phyloP scores from a whole-genome alignment of 2,797 vertebrate genomes.

The Sphenopsis melanotis region DNA sequence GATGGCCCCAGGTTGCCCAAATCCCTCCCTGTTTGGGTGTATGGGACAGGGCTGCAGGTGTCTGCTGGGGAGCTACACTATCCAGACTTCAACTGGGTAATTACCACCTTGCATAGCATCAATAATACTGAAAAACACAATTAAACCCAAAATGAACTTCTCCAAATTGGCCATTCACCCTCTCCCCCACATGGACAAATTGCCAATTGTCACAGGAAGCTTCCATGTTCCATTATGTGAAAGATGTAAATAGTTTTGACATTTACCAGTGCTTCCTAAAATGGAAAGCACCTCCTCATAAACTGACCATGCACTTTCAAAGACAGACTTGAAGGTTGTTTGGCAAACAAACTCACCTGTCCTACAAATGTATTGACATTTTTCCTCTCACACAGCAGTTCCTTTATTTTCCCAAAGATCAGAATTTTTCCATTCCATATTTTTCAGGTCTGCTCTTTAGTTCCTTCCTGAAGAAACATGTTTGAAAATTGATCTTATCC shows the following conservation, averaged over 20 bases:
- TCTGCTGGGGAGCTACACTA: not conserved
- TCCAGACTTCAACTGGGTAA: not conserved
- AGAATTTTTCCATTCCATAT: not conserved
- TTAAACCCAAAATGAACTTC: not conserved
- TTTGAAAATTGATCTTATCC: slow-evolving; percentile 40
- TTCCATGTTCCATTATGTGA: accelerated
- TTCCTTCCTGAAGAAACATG: not conserved
- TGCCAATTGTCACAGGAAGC: not conserved
- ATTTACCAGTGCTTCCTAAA: not conserved
- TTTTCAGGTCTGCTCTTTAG: not conserved
- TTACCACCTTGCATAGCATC: not conserved
- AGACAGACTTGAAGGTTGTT: not conserved
- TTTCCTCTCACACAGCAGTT: not conserved
- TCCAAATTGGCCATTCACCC: not conserved
- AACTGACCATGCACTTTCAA: not conserved
- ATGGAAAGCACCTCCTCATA: not conserved
- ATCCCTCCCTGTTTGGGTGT: not conserved
- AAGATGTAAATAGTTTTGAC: not conserved
- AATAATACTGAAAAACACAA: not conserved
- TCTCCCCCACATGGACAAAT: not conserved
- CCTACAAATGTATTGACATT: not conserved
- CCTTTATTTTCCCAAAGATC: not conserved
- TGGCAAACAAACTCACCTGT: not conserved
- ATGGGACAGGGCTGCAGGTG: not conserved
- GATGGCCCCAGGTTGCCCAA: not conserved